Percentiles rank a stretch among this genome's conserved stretches.
Conservation (phyloP, 2,888 invertebrate species). For the Dasysyrphus albostriatus region DNA sequence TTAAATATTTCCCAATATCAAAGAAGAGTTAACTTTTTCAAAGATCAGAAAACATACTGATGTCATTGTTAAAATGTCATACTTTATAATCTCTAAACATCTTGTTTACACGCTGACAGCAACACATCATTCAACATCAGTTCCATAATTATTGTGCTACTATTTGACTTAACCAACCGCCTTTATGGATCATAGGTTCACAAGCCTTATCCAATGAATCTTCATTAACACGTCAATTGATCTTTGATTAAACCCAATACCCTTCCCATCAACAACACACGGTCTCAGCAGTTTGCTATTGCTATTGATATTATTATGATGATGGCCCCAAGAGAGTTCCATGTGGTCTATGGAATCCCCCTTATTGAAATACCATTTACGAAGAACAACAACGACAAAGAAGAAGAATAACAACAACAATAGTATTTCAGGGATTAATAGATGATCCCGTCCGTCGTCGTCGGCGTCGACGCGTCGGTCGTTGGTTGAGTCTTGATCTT, state of each 20-base stretch:
- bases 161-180: conserved; percentile 13
- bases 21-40: not conserved
- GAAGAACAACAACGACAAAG: not conserved
- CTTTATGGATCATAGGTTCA: conserved; percentile 57
- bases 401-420: not conserved
- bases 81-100: conserved; percentile 1
- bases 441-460: conserved; percentile 53
- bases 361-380: conserved; percentile 31
- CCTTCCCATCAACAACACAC: conserved; percentile 9
- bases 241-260: conserved; percentile 49
- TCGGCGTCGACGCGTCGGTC: not conserved
- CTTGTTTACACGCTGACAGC: conserved; percentile 41
- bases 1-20: not conserved
- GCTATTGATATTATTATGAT: conserved; percentile 9
- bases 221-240: conserved; percentile 69
- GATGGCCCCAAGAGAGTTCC: conserved; percentile 41
- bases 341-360: conserved; percentile 41
- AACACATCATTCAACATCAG: conserved; percentile 37
- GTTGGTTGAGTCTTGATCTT: not conserved
- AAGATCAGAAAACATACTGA: not conserved
- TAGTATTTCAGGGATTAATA: conserved; percentile 58
- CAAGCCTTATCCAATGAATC: conserved; percentile 68
- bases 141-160: conserved; percentile 37
- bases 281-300: not conserved
- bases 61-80: conserved; percentile 23